Evolutionary conservation across 2,888 invertebrate genomes (phyloP), one percentile per base, ranked within the genome.

Genomic region (Chrysomela aeneicollis): DNA sequence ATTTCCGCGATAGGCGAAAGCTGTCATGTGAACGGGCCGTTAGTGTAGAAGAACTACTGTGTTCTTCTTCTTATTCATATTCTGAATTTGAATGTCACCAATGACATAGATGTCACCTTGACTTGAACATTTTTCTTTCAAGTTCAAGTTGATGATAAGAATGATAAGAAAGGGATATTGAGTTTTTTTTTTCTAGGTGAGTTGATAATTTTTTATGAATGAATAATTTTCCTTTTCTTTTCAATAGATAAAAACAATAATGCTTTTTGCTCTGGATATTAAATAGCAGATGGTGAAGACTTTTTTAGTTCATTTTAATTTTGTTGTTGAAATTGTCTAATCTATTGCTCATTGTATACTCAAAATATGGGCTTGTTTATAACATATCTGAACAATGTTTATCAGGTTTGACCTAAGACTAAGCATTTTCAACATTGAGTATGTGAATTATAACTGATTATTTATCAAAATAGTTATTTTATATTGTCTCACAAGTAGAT

Each of bases 41-140:
- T n/a, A n/a, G n/a, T n/a, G n/a, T n/a, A n/a, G n/a, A n/a, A n/a
- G n/a, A n/a, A n/a, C n/a, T n/a, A n/a, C n/a, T n/a, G n/a, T n/a
- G n/a, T n/a, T n/a, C n/a, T n/a, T n/a, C n/a, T n/a, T n/a, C n/a
- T n/a, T n/a, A n/a, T n/a, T n/a, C n/a, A n/a, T n/a, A n/a, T n/a
- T n/a, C n/a, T n/a, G n/a, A n/a, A n/a, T n/a, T n/a, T 35, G 35
- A 35, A 35, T 35, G 35, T 12, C 35, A 35, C 15, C 15, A 2
- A 15, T 42, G 47, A 26, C 57, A 26, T 64, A 61, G 67, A 69
- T 63, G 68, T 71, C 71, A 71, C 71, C 71, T 71, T 71, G 71
- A n/a, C n/a, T n/a, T n/a, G n/a, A n/a, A n/a, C n/a, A n/a, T n/a
- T n/a, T n/a, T n/a, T n/a, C n/a, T n/a, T n/a, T n/a, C n/a, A n/a